phyloP scores from a whole-genome alignment of 2,797 vertebrate genomes.

The Lindbergichthys nudifrons region DNA sequence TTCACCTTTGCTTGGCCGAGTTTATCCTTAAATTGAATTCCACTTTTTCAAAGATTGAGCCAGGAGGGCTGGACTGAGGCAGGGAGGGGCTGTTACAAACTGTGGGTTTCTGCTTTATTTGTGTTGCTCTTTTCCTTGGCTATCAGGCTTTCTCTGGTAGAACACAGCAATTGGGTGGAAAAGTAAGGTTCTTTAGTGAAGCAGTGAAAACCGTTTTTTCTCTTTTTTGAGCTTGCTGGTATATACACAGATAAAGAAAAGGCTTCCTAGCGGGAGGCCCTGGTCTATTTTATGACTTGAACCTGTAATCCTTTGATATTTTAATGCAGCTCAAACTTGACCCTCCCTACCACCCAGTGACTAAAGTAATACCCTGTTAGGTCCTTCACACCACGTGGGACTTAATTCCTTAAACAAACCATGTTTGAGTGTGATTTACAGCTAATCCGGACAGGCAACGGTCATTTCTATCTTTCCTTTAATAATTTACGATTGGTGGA shows the following conservation, averaged over 20 bases:
- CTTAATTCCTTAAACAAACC: conserved; percentile 82
- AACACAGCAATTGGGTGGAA: neutral
- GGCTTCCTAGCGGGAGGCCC: neutral
- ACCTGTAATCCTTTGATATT: conserved; percentile 63
- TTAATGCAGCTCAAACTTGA: conserved; percentile 56
- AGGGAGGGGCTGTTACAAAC: conserved; percentile 20
- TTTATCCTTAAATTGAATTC: conserved; percentile 51
- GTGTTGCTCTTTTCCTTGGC: conserved; percentile 11
- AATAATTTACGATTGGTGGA: conserved; percentile 99
- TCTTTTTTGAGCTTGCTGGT: conserved; percentile 4
- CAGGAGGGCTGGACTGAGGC: conserved; percentile 22
- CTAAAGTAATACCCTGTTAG: conserved; percentile 52
- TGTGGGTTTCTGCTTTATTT: conserved; percentile 20
- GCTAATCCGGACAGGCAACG: conserved; percentile 76
- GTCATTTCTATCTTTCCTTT: conserved; percentile 90
- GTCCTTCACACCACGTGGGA: conserved; percentile 58
- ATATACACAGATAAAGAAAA: conserved; percentile 24
- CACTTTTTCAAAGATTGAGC: conserved; percentile 32
- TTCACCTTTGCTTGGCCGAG: conserved; percentile 44
- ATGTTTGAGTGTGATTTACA: conserved; percentile 76
- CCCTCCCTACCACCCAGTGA: conserved; percentile 40
- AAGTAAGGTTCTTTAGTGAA: neutral
- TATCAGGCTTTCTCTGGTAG: neutral
- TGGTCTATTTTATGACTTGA: conserved; percentile 44
- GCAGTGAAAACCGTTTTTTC: neutral